Evolutionary conservation across 2,113 vertebrate species (phyloP), one percentile per base, ranked within the genome.

Genomic region (Mesitornis unicolor): DNA sequence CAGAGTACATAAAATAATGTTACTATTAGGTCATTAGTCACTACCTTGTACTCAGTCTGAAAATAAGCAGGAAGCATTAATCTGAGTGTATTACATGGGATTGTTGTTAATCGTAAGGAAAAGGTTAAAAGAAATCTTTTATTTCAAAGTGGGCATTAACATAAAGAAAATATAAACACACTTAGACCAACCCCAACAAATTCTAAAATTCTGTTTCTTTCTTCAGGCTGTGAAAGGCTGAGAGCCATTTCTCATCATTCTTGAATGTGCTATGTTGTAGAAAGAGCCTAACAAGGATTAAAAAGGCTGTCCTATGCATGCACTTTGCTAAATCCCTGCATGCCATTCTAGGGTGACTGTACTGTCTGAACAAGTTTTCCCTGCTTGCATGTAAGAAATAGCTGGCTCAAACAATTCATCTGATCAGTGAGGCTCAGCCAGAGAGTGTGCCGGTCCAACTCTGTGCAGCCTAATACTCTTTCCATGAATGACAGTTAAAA

Each of bases 331-430:
- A 98, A 97, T 95, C 97, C 96, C 93, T 59, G 33, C 96, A 85
- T 92, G 90, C 91, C 95, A 93, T 93, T 96, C 89, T 65, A 92
- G 95, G 88, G 48, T 90, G 92, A 89, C 91, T 81, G 94, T 84
- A 80, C 94, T 87, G 95, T 97, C 95, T 96, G 96, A 97, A 98
- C 94, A 97, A 94, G 97, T 95, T 95, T 89, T 93, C 94, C 96
- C 96, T 97, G 95, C 94, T 97, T 98, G 97, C 95, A 95, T 68
- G 97, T 90, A 96, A 96, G 96, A 94, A 95, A 94, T 78, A 94
- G 84, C 91, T 95, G 90, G 95, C 96, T 96, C 83, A 94, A 95
- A 97, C 96, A 97, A 97, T 96, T 96, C 96, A 89, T 53, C 74
- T 87, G 97, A 96, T 76, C 90, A 96, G 93, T 60, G 89, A 82